A percentile compares a stretch with the other conserved stretches of the same genome.
Conservation (phyloP, 2,797 vertebrate genomes). For the Helicolenus hilgendorfi region DNA sequence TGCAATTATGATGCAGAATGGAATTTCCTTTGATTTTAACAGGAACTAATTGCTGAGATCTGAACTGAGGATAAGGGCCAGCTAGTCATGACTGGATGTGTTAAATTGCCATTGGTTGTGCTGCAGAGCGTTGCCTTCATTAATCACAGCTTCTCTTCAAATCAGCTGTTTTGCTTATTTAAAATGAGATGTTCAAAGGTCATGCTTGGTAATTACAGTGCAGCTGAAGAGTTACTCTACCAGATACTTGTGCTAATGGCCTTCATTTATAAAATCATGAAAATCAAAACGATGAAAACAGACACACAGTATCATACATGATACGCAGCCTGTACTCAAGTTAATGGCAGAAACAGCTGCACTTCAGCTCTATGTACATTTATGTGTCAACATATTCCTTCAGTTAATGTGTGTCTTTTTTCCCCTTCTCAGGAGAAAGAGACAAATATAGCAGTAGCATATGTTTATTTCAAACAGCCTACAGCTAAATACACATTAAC, state of each 20-base stretch:
- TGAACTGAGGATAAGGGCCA: constrained; percentile 11
- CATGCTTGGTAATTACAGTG: constrained; percentile 42
- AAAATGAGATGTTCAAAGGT: constrained; percentile 46
- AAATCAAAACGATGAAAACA: background rate
- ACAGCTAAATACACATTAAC: constrained; percentile 77
- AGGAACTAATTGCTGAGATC: constrained; percentile 62
- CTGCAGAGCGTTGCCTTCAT: constrained; percentile 39
- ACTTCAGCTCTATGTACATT: constrained; percentile 4
- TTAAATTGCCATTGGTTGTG: constrained; percentile 44
- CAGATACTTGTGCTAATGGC: constrained; percentile 17
- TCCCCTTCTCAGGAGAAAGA: constrained; percentile 42
- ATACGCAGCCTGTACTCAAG: background rate
- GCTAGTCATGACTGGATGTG: constrained; percentile 11
- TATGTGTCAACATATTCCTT: constrained; percentile 35
- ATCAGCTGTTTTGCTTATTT: constrained; percentile 43
- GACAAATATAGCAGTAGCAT: constrained; percentile 72
- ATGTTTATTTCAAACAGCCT: constrained; percentile 83
- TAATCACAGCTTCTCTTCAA: constrained; percentile 48
- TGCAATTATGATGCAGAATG: constrained; percentile 58
- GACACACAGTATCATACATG: background rate
- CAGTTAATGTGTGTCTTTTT: constrained; percentile 43
- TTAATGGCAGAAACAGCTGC: background rate
- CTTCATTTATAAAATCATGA: constrained; percentile 1
- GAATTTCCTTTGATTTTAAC: constrained; percentile 63
- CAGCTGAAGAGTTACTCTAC: background rate